These are phyloP conservation scores for Eulimnadia texana DNA, from an alignment of 1,140 invertebrate species.

Conservation along the genomic window DNA sequence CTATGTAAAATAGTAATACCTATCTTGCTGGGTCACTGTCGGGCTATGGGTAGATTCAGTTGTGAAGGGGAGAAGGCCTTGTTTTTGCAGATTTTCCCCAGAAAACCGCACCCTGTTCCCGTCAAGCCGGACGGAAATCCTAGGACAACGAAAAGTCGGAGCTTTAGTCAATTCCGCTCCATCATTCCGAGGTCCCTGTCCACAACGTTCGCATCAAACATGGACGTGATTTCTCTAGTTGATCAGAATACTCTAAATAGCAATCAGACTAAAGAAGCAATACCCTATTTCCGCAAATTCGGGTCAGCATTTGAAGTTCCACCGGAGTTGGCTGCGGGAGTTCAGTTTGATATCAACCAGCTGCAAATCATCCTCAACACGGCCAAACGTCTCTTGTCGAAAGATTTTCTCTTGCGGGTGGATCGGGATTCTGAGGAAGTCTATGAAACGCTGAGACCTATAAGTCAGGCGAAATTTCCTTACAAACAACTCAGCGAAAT, in stretches of 20 bases:
- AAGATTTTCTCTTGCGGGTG: slow-evolving; percentile 57
- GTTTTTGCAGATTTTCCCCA: slow-evolving; percentile 68
- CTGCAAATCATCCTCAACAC: slow-evolving; percentile 54
- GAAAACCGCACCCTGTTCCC: slow-evolving; percentile 31
- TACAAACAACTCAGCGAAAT: slow-evolving; percentile 90
- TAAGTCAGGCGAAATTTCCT: slow-evolving; percentile 41
- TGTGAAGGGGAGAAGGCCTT: slow-evolving; percentile 56
- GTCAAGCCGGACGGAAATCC: slow-evolving; percentile 32
- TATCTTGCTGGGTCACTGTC: slow-evolving; percentile 65
- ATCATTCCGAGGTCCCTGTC: slow-evolving; percentile 87
- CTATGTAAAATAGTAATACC: slow-evolving; percentile 74
- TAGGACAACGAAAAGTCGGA: slow-evolving; percentile 27
- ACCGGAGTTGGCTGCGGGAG: slow-evolving; percentile 22
- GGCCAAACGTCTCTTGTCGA: slow-evolving; percentile 76
- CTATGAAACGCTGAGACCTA: slow-evolving; percentile 34
- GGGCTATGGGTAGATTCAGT: slow-evolving; percentile 72
- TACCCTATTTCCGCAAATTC: slow-evolving; percentile 51
- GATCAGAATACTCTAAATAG: slow-evolving; percentile 23
- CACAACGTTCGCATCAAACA: slow-evolving; percentile 50
- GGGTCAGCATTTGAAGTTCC: slow-evolving; percentile 85
- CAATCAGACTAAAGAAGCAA: slow-evolving; percentile 8
- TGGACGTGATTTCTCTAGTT: slow-evolving; percentile 31
- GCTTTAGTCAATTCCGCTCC: slow-evolving; percentile 30
- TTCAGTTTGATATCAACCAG: slow-evolving; percentile 36
- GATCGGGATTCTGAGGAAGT: slow-evolving; percentile 72